Evolutionary conservation across 53 echinoderm and acorn worm genomes (phyloP).

Genomic region (Antedon mediterranea): DNA sequence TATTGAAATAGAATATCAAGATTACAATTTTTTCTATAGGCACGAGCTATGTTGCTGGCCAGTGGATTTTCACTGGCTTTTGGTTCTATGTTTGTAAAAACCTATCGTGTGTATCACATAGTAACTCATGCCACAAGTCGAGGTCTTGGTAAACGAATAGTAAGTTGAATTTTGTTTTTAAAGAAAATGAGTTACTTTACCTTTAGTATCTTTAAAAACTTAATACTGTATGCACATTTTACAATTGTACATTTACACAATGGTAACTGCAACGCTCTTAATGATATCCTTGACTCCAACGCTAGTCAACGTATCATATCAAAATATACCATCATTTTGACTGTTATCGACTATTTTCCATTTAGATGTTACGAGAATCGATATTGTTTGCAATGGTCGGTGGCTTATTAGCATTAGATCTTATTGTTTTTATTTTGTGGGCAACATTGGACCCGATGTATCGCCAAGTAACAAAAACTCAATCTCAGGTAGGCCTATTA

Average conservation of each 20-base stretch:
- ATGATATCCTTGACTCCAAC: neutral
- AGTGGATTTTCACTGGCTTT: slow-evolving; percentile 86
- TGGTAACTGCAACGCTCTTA: too few species aligned
- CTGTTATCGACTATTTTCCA: neutral
- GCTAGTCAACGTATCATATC: neutral
- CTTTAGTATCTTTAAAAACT: too few species aligned
- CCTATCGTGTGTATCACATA: slow-evolving; percentile 91
- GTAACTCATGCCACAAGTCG: slow-evolving; percentile 93
- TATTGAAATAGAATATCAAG: too few species aligned
- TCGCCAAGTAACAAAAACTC: slow-evolving; percentile 46
- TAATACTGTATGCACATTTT: too few species aligned
- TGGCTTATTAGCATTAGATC: slow-evolving; percentile 63
- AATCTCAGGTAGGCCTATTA: slow-evolving; percentile 27
- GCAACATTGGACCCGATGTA: slow-evolving; percentile 86
- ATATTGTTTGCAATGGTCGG: slow-evolving; percentile 93
- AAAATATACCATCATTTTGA: neutral
- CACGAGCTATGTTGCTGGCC: slow-evolving; percentile 61
- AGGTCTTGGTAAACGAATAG: slow-evolving; percentile 7
- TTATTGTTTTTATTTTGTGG: slow-evolving; percentile 68
- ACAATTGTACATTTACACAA: too few species aligned
- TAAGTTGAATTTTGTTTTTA: neutral
- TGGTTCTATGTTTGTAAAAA: slow-evolving; percentile 97
- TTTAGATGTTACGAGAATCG: slow-evolving; percentile 93
- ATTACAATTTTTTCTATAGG: slow-evolving; percentile 28
- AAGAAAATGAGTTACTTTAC: too few species aligned